A percentile compares a stretch with the other conserved stretches of the same genome.
phyloP scores from a whole-genome alignment of 2,888 invertebrate species.

The Micoletzkya japonica region DNA sequence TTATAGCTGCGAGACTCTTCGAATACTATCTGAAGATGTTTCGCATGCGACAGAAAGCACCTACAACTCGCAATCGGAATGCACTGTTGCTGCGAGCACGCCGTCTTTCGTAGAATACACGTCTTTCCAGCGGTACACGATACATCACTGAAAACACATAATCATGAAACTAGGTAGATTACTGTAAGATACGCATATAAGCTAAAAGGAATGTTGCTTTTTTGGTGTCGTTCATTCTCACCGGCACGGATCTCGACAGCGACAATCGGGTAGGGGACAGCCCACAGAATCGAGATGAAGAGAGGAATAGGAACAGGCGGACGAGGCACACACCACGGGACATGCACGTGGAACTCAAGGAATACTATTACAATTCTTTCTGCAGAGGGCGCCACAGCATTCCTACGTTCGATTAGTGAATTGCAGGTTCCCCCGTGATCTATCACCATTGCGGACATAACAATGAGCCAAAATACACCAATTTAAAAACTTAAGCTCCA shows the following conservation, averaged over 20 bases:
- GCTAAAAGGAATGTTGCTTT: neutral
- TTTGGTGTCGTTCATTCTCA: neutral
- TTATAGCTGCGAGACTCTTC: too few species aligned
- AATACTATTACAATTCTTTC: neutral
- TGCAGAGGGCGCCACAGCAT: neutral
- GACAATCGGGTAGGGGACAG: constrained; percentile 40
- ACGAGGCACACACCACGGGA: constrained; percentile 16
- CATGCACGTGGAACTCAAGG: constrained; percentile 13
- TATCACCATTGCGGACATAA: neutral
- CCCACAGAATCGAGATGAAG: constrained; percentile 39
- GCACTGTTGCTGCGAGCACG: constrained; percentile 15
- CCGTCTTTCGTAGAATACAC: too few species aligned
- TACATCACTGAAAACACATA: neutral
- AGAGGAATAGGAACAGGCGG: constrained; percentile 36
- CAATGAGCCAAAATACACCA: neutral
- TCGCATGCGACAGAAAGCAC: neutral
- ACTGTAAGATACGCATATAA: neutral
- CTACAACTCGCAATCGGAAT: neutral
- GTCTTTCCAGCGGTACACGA: too few species aligned
- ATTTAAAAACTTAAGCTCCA: too few species aligned
- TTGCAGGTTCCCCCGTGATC: neutral
- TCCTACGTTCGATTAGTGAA: too few species aligned
- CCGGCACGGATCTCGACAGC: constrained; percentile 40
- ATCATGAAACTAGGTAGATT: neutral
- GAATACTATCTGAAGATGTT: neutral